These are phyloP conservation scores for Xanthia togata DNA, from an alignment of 2,888 invertebrate species.

Conservation along the genomic window DNA sequence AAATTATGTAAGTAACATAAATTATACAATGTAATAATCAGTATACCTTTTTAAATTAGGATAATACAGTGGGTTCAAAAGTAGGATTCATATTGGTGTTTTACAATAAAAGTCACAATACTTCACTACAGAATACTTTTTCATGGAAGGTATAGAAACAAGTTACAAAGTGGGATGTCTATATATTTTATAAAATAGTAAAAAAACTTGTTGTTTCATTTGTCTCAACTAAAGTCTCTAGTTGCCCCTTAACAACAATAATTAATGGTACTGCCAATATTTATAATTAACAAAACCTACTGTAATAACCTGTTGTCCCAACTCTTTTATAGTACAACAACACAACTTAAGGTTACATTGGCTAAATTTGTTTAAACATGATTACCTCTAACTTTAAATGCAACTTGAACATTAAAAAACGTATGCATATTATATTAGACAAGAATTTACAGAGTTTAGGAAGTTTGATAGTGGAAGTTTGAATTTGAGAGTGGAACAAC, in stretches of 20 bases:
- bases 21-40: neutral
- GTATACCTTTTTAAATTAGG: neutral
- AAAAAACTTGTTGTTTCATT: constrained; percentile 1
- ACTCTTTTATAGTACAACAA: neutral
- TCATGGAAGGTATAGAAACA: neutral
- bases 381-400: neutral
- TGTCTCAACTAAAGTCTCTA: neutral
- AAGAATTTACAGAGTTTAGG: no score
- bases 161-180: neutral
- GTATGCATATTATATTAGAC: neutral
- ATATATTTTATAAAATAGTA: constrained; percentile 16
- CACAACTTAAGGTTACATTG: neutral
- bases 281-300: neutral
- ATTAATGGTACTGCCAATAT: neutral
- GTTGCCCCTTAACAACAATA: neutral
- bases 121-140: neutral
- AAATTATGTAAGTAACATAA: constrained; percentile 8
- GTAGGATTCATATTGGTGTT: neutral
- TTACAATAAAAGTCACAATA: neutral
- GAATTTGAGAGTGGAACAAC: neutral
- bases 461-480: no score
- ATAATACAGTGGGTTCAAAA: neutral
- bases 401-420: neutral
- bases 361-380: neutral
- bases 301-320: constrained; percentile 1